These are phyloP conservation scores for Conus ventricosus DNA, from an alignment of 1,140 invertebrate species.

Conservation along the genomic window DNA sequence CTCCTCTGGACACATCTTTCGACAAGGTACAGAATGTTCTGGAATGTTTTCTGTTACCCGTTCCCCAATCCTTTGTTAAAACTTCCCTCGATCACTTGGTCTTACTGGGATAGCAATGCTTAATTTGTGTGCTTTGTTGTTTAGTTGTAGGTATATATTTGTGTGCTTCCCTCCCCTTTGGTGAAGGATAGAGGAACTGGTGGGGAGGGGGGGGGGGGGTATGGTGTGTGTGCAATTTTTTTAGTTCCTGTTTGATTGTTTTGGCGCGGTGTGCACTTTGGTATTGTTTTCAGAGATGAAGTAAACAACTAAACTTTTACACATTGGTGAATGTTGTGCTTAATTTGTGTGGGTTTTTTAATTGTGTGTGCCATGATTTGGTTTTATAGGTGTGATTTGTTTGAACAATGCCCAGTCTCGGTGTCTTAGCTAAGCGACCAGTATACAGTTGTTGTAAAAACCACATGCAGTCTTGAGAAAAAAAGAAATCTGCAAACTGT, in stretches of 20 bases:
- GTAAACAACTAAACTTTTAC: background rate
- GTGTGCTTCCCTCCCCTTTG: background rate
- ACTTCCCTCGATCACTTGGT: background rate
- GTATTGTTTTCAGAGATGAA: background rate
- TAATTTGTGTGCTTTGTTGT: background rate
- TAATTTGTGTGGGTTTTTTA: background rate
- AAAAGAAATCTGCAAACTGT: too few species aligned
- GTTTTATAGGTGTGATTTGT: background rate
- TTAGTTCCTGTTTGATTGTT: background rate
- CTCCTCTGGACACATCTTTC: slow-evolving; percentile 67
- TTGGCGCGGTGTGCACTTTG: background rate
- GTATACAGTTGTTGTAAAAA: too few species aligned
- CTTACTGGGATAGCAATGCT: background rate
- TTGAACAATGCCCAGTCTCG: background rate
- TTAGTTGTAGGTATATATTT: background rate
- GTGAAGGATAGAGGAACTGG: background rate
- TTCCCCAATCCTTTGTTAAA: background rate
- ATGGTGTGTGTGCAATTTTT: background rate
- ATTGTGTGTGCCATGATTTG: background rate
- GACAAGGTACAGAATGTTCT: slow-evolving; percentile 62
- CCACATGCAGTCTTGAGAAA: too few species aligned
- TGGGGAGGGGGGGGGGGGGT: background rate
- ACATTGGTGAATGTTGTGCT: background rate
- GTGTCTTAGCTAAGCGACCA: background rate
- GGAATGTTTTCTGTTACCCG: background rate